Percentiles rank a stretch among this genome's conserved stretches.
Conservation (phyloP, 1,140 invertebrate species). For the Neodiprion lecontei region DNA sequence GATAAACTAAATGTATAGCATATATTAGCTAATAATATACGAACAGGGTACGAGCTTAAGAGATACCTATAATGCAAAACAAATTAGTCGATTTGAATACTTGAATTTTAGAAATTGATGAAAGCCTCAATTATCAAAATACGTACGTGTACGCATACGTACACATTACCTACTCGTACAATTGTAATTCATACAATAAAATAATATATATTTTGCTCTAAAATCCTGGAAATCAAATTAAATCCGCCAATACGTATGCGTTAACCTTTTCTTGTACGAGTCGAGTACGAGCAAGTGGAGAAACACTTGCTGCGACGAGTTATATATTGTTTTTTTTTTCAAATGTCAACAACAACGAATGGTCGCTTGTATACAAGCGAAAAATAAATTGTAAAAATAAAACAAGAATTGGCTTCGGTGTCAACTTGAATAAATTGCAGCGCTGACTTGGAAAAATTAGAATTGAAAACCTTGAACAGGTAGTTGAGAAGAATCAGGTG, state of each 20-base stretch:
- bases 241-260: slow-evolving; percentile 18
- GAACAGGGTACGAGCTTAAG: slow-evolving; percentile 30
- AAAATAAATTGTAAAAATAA: not conserved
- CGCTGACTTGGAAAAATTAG: slow-evolving; percentile 56
- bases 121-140: slow-evolving; percentile 22
- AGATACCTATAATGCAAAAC: slow-evolving; percentile 16
- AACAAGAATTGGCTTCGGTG: not conserved
- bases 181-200: slow-evolving; percentile 17
- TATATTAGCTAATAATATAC: slow-evolving; percentile 25
- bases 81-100: slow-evolving; percentile 24
- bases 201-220: not conserved
- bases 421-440: not conserved
- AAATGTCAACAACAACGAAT: too few species aligned
- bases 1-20: slow-evolving; percentile 30
- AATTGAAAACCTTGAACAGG: slow-evolving; percentile 83
- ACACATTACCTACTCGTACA: not conserved
- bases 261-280: slow-evolving; percentile 32
- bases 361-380: not conserved
- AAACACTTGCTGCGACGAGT: not conserved
- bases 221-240: slow-evolving; percentile 7
- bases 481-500: slow-evolving; percentile 70
- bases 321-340: slow-evolving; percentile 18
- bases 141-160: not conserved
- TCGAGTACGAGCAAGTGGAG: slow-evolving; percentile 11
- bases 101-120: slow-evolving; percentile 22